These are phyloP conservation scores for Tetragnatha montana DNA, from an alignment of 2,888 invertebrate species.

Conservation along the genomic window DNA sequence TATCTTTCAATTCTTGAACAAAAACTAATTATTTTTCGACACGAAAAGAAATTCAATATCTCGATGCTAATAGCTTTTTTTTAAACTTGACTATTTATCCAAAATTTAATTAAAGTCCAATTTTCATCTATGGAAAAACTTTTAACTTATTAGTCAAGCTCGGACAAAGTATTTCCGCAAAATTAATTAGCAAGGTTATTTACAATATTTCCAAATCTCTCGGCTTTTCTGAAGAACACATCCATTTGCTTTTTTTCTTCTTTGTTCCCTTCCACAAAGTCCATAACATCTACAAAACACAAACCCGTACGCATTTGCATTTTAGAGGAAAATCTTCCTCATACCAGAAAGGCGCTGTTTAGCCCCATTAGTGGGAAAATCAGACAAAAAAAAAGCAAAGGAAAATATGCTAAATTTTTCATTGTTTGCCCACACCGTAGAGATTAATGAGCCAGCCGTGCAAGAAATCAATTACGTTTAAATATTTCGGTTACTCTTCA, in stretches of 20 bases:
- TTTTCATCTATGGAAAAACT: not conserved
- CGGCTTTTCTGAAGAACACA: not conserved
- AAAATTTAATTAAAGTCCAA: not conserved
- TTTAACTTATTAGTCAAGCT: not conserved
- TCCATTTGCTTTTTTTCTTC: not conserved
- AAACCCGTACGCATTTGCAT: conserved; percentile 11
- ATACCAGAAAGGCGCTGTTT: not conserved
- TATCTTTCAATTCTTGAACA: too few relatives aligned
- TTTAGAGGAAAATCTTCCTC: not conserved
- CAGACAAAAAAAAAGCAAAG: conserved; percentile 4
- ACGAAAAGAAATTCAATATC: too few relatives aligned
- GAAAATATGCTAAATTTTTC: conserved; percentile 41
- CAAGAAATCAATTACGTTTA: conserved; percentile 65
- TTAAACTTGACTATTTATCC: too few relatives aligned
- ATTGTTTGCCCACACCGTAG: conserved; percentile 27
- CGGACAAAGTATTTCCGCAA: not conserved
- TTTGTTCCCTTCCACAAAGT: not conserved
- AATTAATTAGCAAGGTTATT: not conserved
- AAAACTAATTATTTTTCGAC: too few relatives aligned
- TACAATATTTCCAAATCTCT: not conserved
- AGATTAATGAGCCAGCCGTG: conserved; percentile 56
- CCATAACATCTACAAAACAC: not conserved
- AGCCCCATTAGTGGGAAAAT: not conserved
- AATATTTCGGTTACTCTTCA: conserved; percentile 37
- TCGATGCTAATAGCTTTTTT: too few relatives aligned